Conservation (phyloP, 2,888 invertebrate species). For the Eupithecia inturbata region DNA sequence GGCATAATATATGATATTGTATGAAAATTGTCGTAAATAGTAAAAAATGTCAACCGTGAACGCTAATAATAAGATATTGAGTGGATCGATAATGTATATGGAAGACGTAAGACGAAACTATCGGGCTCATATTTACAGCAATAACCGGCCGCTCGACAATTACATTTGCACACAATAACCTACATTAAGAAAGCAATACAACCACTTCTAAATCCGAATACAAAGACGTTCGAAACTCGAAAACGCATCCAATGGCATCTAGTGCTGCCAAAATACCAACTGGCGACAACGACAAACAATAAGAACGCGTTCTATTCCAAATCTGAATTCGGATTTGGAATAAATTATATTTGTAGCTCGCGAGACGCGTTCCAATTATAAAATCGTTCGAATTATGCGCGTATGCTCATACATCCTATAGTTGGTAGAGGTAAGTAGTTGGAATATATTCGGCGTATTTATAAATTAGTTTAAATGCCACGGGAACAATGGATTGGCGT, state of each 20-base stretch:
- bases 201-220: constrained; percentile 79
- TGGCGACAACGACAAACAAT: constrained; percentile 67
- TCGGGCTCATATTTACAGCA: constrained; percentile 67
- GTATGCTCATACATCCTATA: constrained; percentile 58
- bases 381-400: constrained; percentile 59
- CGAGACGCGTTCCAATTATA: constrained; percentile 55
- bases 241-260: constrained; percentile 76
- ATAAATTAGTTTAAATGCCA: constrained; percentile 81
- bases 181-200: constrained; percentile 77
- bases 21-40: constrained; percentile 46
- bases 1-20: constrained; percentile 39
- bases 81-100: constrained; percentile 40
- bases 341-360: constrained; percentile 60
- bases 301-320: constrained; percentile 78
- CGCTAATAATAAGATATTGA: constrained; percentile 46
- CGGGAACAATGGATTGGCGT: constrained; percentile 79
- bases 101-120: constrained; percentile 48
- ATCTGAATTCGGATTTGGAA: constrained; percentile 67
- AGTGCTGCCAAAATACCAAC: constrained; percentile 78
- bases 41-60: constrained; percentile 50
- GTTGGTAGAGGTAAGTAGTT: constrained; percentile 56
- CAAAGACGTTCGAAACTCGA: constrained; percentile 72
- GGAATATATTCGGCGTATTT: constrained; percentile 75
- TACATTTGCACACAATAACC: constrained; percentile 81
- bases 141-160: constrained; percentile 73